Evolutionary conservation across 1,140 invertebrate genomes (phyloP).

Genomic region (Watersipora subatra): DNA sequence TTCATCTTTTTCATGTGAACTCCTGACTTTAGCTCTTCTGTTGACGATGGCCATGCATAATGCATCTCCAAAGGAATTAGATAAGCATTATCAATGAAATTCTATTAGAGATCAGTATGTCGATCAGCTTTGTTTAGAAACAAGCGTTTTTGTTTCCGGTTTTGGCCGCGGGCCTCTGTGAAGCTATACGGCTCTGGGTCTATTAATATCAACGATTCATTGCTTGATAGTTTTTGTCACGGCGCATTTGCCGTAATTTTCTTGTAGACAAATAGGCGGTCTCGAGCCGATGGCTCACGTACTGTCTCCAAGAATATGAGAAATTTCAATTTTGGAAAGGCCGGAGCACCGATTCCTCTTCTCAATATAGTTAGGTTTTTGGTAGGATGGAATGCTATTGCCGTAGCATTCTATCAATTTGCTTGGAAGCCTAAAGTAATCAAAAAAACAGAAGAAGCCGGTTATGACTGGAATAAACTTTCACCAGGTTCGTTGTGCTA

Average conservation of each 20-base stretch:
- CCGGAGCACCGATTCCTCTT: background rate
- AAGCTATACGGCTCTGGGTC: background rate
- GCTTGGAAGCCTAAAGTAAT: background rate
- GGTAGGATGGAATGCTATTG: background rate
- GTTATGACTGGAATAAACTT: background rate
- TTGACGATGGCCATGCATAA: no score
- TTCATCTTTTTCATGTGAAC: no score
- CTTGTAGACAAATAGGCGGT: no score
- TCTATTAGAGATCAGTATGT: no score
- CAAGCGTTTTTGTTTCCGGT: background rate
- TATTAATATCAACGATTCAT: background rate
- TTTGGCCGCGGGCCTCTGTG: background rate
- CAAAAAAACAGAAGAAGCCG: background rate
- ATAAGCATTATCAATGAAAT: no score
- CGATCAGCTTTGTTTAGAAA: no score
- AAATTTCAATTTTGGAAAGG: background rate
- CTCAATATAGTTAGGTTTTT: background rate
- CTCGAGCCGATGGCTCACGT: no score
- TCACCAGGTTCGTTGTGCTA: background rate
- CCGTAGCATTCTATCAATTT: background rate
- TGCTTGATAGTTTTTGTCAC: background rate
- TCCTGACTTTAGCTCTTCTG: no score
- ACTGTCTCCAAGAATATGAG: background rate
- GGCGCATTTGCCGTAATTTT: background rate
- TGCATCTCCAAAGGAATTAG: no score